Base-by-base conservation (phyloP, 2,113 vertebrate species). In the Tauraco erythrolophus region DNA sequence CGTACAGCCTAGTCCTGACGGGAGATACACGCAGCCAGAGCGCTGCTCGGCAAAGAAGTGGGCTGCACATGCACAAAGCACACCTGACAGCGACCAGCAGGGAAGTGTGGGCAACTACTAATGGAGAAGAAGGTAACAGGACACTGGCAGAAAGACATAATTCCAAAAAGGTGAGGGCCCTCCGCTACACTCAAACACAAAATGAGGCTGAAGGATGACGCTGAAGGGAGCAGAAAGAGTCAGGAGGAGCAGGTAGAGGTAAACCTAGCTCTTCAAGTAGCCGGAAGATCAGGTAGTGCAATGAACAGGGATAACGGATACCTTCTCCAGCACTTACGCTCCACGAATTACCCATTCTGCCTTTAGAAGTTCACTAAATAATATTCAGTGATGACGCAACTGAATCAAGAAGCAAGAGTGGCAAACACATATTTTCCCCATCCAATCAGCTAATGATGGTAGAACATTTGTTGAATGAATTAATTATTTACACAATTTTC, bases 81-180 rank as follows among this genome's bases (percentile, higher is more conserved):
- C 30, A 28, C n/a, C 31, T 35, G 51, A 35, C 16, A 43, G 9
- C 4, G 48, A 61, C 14, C 35, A 23, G 2, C 0, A 5, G 45
- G 62, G 50, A 84, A 56, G 21, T 2, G 13, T 0, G 4, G 60
- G 65, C 24, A 75, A 8, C 53, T 54, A 10, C 11, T 21, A 21
- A 28, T 14, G 70, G 58, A 70, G 19, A 77, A 80, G 35, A 6
- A 66, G 45, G 48, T 35, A 53, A 39, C 39, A 46, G 14, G 16
- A 85, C 14, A 58, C 0, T 1, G 27, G 45, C 22, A 72, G 41
- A 85, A 76, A 31, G 15, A 39, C 0, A 0, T 8, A 5, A 51
- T 54, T 77, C 17, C 54, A 19, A 30, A 61, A 19, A 14, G 19
- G 14, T 37, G 27, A 83, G 16, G 15, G 64, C 7, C 11, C 19